Evolutionary conservation across 2,888 invertebrate species (phyloP), one percentile per base, ranked within the genome.

Genomic region (Thumatha senex): DNA sequence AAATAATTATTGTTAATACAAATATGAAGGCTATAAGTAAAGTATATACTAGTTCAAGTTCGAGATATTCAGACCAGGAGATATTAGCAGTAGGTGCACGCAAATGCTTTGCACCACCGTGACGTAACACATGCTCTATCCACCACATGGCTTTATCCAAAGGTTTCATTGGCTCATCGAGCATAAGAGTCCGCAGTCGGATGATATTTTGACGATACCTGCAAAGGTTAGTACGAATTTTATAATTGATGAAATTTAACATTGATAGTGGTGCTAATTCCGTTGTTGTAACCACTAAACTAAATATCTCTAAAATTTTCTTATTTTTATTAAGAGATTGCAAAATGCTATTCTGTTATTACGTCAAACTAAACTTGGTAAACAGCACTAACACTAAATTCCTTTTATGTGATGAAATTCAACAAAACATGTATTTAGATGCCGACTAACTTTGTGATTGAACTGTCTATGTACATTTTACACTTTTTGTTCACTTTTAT

Each of bases 81-180:
- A 80, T 67, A 49, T 72, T 70, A 11, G 77, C 73, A 4, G 72
- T 65, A 0, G 86, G 84, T n/a, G 84, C 69, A 12, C 78, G 74
- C 0, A 91, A 72, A 51, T 89, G 89, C 31, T 58, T 58, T 1
- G 84, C 83, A 4, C 86, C 86, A 29, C 76, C 74, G 54, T 88
- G 81, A 4, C 89, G 74, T 5, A 90, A 58, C 1, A 89, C 77
- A 58, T 89, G 81, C 56, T 90, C 91, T 10, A 80, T 38, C 52
- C 52, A 52, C 43, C 48, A 51, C 8, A 47, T 61, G 0, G 85
- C 82, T 24, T 78, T 76, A n/a, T 84, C 78, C 3, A 45, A 36
- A 4, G 47, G 38, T 2, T 18, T 35, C 47, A 47, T 48, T 7
- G 44, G 61, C 38, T 61, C 50, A n/a, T 61, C 60, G 0, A 12